Percentiles rank a stretch among this genome's conserved stretches.
These are phyloP conservation scores for Autographa gamma DNA, from an alignment of 2,888 invertebrate genomes.

Conservation along the genomic window DNA sequence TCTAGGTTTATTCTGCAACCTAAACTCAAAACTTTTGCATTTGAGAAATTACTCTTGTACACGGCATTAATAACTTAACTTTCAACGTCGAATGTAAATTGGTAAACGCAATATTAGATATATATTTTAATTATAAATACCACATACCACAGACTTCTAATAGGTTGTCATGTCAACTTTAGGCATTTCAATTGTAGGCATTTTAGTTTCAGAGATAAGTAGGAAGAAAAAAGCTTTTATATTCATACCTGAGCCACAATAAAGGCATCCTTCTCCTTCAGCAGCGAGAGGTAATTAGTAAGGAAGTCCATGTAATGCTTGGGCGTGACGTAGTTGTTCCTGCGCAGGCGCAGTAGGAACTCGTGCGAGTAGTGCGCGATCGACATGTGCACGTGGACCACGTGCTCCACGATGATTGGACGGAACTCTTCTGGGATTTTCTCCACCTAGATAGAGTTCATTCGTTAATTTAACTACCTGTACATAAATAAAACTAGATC, in stretches of 20 bases:
- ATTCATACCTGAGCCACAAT: conserved; percentile 85
- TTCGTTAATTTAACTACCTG: background rate
- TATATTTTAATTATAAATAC: too few relatives aligned
- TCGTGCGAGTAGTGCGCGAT: conserved; percentile 92
- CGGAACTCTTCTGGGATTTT: conserved; percentile 92
- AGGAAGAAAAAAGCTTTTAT: background rate
- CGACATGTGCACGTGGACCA: conserved; percentile 95
- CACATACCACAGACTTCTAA: too few relatives aligned
- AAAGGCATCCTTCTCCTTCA: conserved; percentile 92
- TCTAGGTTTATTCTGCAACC: too few relatives aligned
- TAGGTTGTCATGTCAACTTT: too few relatives aligned
- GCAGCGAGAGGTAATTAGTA: conserved; percentile 92
- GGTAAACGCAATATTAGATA: too few relatives aligned
- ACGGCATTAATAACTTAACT: too few relatives aligned
- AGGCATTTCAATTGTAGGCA: too few relatives aligned
- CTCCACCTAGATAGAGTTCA: conserved; percentile 83
- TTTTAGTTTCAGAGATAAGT: too few relatives aligned
- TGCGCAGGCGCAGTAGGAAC: conserved; percentile 92
- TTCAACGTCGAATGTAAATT: too few relatives aligned
- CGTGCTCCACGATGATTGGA: conserved; percentile 93
- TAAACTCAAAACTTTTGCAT: too few relatives aligned
- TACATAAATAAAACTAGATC: too few relatives aligned
- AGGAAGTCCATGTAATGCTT: conserved; percentile 97
- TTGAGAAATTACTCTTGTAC: too few relatives aligned
- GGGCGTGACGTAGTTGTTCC: conserved; percentile 96